Conservation (phyloP, 1,140 invertebrate species). For the Propsilocerus akamusi region DNA sequence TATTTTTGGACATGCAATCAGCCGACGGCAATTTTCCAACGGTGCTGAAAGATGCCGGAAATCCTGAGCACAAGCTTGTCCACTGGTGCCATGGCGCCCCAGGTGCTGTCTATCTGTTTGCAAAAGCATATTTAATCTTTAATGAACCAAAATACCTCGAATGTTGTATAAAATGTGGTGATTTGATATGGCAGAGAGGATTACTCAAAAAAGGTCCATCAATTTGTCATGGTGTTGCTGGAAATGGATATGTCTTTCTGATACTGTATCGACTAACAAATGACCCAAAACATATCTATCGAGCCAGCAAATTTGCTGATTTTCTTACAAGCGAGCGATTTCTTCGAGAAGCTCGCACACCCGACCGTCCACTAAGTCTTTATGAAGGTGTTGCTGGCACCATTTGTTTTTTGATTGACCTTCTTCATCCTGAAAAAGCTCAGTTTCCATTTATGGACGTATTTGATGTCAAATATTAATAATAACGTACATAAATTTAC, state of each 20-base stretch:
- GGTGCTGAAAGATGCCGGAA: conserved; percentile 45
- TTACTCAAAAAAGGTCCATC: conserved; percentile 64
- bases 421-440: conserved; percentile 50
- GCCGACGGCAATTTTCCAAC: conserved; percentile 58
- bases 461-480: conserved; percentile 25
- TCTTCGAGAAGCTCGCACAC: conserved; percentile 41
- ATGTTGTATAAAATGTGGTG: conserved; percentile 44
- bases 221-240: conserved; percentile 72
- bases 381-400: conserved; percentile 77
- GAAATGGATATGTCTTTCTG: conserved; percentile 70
- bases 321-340: conserved; percentile 54
- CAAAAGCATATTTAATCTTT: conserved; percentile 57
- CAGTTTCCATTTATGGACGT: conserved; percentile 75
- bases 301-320: conserved; percentile 57
- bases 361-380: conserved; percentile 64
- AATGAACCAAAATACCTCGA: conserved; percentile 54
- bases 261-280: conserved; percentile 56
- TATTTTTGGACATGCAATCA: conserved; percentile 33
- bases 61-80: conserved; percentile 40
- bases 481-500: no score
- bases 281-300: conserved; percentile 47
- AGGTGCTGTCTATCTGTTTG: conserved; percentile 60
- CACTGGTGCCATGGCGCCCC: conserved; percentile 84
- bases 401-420: conserved; percentile 60
- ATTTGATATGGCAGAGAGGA: conserved; percentile 63